These are phyloP conservation scores for Geotrypetes seraphini DNA, from an alignment of 2,797 vertebrate genomes.

Conservation along the genomic window DNA sequence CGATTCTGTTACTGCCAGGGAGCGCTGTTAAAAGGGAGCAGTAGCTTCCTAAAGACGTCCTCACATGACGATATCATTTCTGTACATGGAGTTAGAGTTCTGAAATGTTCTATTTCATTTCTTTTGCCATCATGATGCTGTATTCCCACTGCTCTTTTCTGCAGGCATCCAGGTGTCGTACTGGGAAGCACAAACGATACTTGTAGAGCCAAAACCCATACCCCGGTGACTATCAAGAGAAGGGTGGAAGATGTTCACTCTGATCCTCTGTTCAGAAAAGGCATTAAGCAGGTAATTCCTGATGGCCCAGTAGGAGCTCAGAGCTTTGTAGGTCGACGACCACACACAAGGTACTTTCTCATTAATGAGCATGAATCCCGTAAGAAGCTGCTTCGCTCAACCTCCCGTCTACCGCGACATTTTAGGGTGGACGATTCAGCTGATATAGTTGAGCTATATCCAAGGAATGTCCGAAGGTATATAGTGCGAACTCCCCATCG, in stretches of 20 bases:
- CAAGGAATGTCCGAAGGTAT: conserved; percentile 55
- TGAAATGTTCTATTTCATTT: too few species aligned
- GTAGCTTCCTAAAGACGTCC: too few species aligned
- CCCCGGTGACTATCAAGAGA: conserved; percentile 36
- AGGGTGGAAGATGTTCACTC: conserved; percentile 53
- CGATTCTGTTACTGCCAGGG: too few species aligned
- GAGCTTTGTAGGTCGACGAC: conserved; percentile 38
- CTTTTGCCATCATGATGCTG: too few species aligned
- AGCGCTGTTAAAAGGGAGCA: too few species aligned
- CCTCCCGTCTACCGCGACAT: conserved; percentile 63
- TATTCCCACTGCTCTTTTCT: too few species aligned
- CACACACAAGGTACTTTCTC: conserved; percentile 62
- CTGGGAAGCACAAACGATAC: conserved; percentile 47
- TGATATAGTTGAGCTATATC: conserved; percentile 64
- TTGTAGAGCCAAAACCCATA: conserved; percentile 55
- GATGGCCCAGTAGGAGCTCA: conserved; percentile 40
- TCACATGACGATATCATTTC: too few species aligned
- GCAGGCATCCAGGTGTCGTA: conserved; percentile 52
- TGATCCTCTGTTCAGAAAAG: conserved; percentile 73
- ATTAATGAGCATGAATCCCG: conserved; percentile 68
- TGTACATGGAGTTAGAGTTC: too few species aligned
- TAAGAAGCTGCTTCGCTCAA: conserved; percentile 55
- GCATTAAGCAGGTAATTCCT: conserved; percentile 36
- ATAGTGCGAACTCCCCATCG: conserved; percentile 32
- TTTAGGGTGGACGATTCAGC: conserved; percentile 53